Percentiles rank a stretch among this genome's conserved stretches.
phyloP scores from a whole-genome alignment of 2,888 invertebrate genomes.

The Polylopha cassiicola region DNA sequence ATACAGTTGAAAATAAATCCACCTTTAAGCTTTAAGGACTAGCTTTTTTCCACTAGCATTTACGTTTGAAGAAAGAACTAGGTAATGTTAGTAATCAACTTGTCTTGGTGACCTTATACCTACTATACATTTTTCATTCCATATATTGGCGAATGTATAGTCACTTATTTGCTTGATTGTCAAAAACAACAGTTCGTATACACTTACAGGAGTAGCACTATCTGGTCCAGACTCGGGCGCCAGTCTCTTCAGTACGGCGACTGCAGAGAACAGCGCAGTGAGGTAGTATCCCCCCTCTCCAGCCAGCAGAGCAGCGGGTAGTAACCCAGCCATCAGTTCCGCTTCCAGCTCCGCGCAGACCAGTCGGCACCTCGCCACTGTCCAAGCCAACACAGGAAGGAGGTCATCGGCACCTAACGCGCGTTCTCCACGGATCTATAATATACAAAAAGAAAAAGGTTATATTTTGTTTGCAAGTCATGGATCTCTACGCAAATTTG shows the following conservation, averaged over 20 bases:
- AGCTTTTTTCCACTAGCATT: no score
- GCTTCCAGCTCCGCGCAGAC: slow-evolving; percentile 96
- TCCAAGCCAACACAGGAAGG: slow-evolving; percentile 93
- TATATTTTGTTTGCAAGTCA: neutral
- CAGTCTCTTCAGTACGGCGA: slow-evolving; percentile 89
- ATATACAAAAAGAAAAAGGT: slow-evolving; percentile 7
- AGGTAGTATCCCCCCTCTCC: slow-evolving; percentile 97
- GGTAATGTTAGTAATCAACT: no score
- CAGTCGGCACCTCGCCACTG: slow-evolving; percentile 91
- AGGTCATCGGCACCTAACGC: slow-evolving; percentile 92
- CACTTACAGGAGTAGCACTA: slow-evolving; percentile 57
- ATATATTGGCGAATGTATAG: no score
- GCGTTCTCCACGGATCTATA: slow-evolving; percentile 82
- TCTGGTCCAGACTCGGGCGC: slow-evolving; percentile 62
- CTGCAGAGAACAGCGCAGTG: slow-evolving; percentile 94
- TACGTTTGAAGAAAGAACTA: no score
- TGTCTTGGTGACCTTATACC: no score
- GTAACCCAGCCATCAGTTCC: slow-evolving; percentile 95
- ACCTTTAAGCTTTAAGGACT: no score
- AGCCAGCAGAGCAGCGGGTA: slow-evolving; percentile 92
- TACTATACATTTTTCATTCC: no score
- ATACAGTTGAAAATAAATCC: no score
- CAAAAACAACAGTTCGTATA: neutral
- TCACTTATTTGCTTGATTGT: no score
- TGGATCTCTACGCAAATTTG: neutral